These are phyloP conservation scores for Callochromis pleurospilus DNA, from an alignment of 2,113 vertebrate species.

Conservation along the genomic window DNA sequence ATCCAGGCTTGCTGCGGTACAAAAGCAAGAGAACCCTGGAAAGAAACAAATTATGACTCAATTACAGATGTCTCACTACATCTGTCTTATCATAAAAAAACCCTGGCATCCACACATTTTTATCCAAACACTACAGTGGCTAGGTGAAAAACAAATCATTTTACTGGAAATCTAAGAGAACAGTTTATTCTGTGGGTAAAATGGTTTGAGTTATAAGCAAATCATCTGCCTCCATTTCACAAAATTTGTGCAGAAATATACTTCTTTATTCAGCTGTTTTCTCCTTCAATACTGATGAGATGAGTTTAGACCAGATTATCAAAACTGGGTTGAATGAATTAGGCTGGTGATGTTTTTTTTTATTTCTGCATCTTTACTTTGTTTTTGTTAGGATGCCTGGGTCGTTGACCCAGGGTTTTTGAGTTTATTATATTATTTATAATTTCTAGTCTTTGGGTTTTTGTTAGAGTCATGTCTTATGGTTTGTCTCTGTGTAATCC, in stretches of 20 bases:
- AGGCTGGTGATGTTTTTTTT: background rate
- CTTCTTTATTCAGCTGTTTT: background rate
- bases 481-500: too few relatives aligned
- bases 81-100: too few relatives aligned
- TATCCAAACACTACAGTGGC: background rate
- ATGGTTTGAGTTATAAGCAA: background rate
- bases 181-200: background rate
- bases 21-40: background rate
- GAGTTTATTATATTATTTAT: too few relatives aligned
- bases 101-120: accelerated
- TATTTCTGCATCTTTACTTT: background rate
- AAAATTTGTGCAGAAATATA: background rate
- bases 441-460: too few relatives aligned
- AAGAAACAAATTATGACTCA: background rate
- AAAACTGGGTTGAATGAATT: accelerated
- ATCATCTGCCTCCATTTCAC: background rate
- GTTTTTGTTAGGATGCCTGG: background rate
- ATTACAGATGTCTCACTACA: background rate
- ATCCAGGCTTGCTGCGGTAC: too few relatives aligned
- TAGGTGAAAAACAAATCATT: background rate
- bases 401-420: too few relatives aligned
- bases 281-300: background rate
- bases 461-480: too few relatives aligned
- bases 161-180: background rate
- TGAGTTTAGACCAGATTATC: background rate